Evolutionary conservation across 2,113 vertebrate genomes (phyloP).

Genomic region (Hydrolagus affinis): DNA sequence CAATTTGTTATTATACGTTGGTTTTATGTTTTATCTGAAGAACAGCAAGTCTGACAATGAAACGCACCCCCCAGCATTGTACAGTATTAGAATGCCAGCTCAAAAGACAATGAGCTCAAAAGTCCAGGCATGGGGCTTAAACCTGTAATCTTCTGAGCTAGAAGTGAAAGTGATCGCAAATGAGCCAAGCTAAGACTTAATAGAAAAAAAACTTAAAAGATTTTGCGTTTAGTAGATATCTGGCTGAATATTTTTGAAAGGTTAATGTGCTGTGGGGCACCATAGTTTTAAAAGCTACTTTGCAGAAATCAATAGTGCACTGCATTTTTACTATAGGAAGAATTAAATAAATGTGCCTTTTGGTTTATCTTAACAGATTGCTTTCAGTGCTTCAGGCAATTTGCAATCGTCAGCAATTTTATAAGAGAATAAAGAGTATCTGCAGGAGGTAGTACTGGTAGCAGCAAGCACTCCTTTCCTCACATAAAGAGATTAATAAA

Average conservation of each 20-base stretch:
- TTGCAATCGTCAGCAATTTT: background rate
- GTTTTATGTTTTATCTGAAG: too few species aligned
- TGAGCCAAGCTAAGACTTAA: too few species aligned
- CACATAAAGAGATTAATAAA: background rate
- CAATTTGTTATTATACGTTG: too few species aligned
- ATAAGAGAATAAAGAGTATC: background rate
- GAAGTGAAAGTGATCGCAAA: too few species aligned
- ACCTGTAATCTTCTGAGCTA: too few species aligned
- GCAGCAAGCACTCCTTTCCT: background rate
- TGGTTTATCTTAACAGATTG: constrained; percentile 19
- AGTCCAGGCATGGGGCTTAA: too few species aligned
- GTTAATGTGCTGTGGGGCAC: background rate
- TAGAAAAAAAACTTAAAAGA: constrained; percentile 19
- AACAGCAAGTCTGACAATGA: too few species aligned
- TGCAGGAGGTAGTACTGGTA: background rate
- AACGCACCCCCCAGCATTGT: too few species aligned
- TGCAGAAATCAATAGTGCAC: constrained; percentile 28
- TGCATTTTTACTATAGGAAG: constrained; percentile 6
- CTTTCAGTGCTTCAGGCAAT: background rate
- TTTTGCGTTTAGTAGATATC: background rate
- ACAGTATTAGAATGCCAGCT: too few species aligned
- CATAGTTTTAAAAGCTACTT: constrained; percentile 12
- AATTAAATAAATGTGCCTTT: constrained; percentile 25
- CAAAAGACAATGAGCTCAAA: too few species aligned
- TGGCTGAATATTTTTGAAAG: constrained; percentile 15